Percentiles rank a stretch among this genome's conserved stretches.
Evolutionary conservation across 1,140 invertebrate genomes (phyloP).

Genomic region (Cepaea nemoralis): DNA sequence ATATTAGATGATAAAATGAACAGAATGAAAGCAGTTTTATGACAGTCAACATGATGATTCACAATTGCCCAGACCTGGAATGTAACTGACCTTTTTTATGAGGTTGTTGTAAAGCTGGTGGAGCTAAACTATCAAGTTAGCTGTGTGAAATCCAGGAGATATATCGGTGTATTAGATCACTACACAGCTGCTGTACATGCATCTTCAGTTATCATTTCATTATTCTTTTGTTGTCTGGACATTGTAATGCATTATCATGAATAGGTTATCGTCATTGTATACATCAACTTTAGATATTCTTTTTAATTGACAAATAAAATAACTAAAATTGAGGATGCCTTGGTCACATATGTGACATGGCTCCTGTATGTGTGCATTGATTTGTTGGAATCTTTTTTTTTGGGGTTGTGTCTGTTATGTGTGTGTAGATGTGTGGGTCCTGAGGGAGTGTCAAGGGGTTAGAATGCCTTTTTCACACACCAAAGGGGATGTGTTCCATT

Average conservation of each 20-base stretch:
- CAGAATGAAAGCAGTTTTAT: no score
- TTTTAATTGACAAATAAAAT: constrained; percentile 4
- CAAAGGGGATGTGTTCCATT: no score
- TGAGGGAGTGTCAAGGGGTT: no score
- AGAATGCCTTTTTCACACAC: no score
- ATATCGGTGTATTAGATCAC: not conserved
- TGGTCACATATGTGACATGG: no score
- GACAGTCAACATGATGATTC: no score
- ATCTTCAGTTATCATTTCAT: not conserved
- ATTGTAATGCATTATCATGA: not conserved
- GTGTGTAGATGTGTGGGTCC: not conserved
- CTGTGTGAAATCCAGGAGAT: no score
- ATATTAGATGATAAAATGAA: not conserved
- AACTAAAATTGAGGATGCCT: not conserved
- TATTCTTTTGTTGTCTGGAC: not conserved
- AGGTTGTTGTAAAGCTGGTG: not conserved
- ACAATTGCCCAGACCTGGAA: no score
- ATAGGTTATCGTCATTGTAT: not conserved
- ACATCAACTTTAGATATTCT: not conserved
- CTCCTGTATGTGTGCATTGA: no score
- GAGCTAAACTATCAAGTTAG: no score
- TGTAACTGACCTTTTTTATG: no score
- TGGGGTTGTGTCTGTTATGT: not conserved
- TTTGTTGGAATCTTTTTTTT: no score
- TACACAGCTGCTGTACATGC: not conserved